Percentiles rank a stretch among this genome's conserved stretches.
Conservation (phyloP, 2,888 invertebrate genomes). For the Noctua pronuba region DNA sequence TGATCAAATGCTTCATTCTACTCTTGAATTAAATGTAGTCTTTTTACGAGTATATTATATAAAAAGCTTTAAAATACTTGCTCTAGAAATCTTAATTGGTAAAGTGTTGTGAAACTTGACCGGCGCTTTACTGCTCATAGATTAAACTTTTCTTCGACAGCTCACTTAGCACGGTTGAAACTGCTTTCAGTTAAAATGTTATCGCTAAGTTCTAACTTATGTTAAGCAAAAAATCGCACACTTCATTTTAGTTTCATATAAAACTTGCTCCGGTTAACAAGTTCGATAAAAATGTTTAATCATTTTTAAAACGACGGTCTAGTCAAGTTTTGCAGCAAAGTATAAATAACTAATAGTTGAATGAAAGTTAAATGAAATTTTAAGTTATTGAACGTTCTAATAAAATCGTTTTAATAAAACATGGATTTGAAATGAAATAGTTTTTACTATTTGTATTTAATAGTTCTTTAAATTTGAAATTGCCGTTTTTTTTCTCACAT, state of each 20-base stretch:
- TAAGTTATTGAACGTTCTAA: background rate
- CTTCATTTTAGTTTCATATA: conserved; percentile 61
- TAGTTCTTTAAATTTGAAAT: no score
- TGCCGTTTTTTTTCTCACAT: no score
- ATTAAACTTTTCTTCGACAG: conserved; percentile 71
- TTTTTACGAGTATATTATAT: background rate
- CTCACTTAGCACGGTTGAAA: conserved; percentile 70
- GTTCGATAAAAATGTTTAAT: conserved; percentile 49
- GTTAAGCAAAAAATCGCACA: conserved; percentile 59
- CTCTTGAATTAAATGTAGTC: background rate
- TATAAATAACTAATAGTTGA: background rate
- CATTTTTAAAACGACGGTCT: conserved; percentile 11
- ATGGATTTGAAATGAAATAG: background rate
- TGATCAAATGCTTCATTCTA: background rate
- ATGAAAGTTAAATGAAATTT: background rate
- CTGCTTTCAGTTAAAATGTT: conserved; percentile 71
- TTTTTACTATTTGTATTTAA: conserved; percentile 2
- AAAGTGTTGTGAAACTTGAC: conserved; percentile 65
- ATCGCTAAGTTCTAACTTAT: conserved; percentile 59
- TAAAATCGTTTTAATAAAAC: background rate
- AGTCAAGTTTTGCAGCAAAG: conserved; percentile 6
- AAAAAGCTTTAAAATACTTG: conserved; percentile 4
- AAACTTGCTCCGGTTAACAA: conserved; percentile 54
- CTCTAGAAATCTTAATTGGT: conserved; percentile 44
- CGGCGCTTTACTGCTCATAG: conserved; percentile 58